A percentile compares a stretch with the other conserved stretches of the same genome.
Evolutionary conservation across 2,888 invertebrate species (phyloP).

Genomic region (Eucera pruinosa): DNA sequence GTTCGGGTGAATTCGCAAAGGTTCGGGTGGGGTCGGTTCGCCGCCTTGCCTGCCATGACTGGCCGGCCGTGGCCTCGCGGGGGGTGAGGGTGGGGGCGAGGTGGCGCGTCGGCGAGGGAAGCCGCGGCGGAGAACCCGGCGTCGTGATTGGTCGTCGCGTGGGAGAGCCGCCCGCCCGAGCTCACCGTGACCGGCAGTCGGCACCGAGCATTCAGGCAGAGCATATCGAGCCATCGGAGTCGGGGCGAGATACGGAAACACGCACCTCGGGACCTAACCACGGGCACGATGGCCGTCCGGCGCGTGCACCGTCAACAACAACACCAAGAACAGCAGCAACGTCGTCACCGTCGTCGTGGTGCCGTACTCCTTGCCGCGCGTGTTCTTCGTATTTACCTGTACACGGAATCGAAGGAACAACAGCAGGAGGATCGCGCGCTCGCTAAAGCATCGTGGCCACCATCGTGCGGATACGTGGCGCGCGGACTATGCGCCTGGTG

Average conservation of each 20-base stretch:
- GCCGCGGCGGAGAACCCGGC: constrained; percentile 76
- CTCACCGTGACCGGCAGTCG: constrained; percentile 79
- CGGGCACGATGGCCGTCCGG: constrained; percentile 80
- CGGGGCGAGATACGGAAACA: constrained; percentile 66
- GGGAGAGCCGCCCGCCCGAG: constrained; percentile 84
- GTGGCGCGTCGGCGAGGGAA: constrained; percentile 81
- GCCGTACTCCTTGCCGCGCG: constrained; percentile 65
- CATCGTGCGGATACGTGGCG: constrained; percentile 71
- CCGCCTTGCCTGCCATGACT: constrained; percentile 81
- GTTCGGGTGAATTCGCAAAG: constrained; percentile 70
- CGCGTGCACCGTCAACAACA: constrained; percentile 74
- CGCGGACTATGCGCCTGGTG: constrained; percentile 64
- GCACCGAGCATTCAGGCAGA: constrained; percentile 81
- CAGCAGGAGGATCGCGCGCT: constrained; percentile 70
- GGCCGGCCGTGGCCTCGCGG: constrained; percentile 73
- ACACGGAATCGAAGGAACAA: constrained; percentile 52
- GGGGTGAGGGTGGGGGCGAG: constrained; percentile 65
- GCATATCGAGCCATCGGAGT: constrained; percentile 72
- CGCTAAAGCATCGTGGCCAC: constrained; percentile 71
- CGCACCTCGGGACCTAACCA: constrained; percentile 67
- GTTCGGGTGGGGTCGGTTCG: constrained; percentile 69
- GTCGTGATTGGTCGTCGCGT: constrained; percentile 82
- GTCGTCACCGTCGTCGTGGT: constrained; percentile 67
- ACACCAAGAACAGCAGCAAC: constrained; percentile 59
- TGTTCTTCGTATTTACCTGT: constrained; percentile 47